Base-by-base conservation (phyloP, 2,113 vertebrate genomes). In the Myrmophylax atrothorax region DNA sequence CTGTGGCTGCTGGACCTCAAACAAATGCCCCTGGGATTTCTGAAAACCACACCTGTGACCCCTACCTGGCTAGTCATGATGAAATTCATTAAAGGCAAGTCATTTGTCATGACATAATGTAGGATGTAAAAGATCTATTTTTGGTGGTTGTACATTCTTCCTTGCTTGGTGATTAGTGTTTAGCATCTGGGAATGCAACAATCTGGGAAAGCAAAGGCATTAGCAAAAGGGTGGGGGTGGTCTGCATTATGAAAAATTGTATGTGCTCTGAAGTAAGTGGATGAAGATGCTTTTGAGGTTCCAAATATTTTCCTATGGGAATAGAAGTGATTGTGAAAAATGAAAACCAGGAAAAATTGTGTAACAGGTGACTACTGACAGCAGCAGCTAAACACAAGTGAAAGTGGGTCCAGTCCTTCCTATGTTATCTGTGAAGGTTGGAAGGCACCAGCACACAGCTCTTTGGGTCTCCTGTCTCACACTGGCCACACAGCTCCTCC, bases 101-200 rank as follows among this genome's bases (percentile, higher is more conserved):
- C 38, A 55, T 89, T 59, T 42, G 6, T 93, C 80, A 89, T 64
- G 52, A 87, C 40, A n/a, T 31, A 81, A 92, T 0, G 7, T 78
- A 52, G 64, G 77, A 68, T 73, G 66, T 17, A 28, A 52, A 68
- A 49, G 77, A 72, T 52, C 60, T 75, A 1, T 64, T 91, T 81
- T 84, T 92, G 60, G 60, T 47, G 55, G 42, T 67, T 2, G 1
- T 24, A 68, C 56, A 49, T 1, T 0, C n/a, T 63, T 76, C 62
- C 46, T n/a, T 60, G 25, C 81, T 49, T 66, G 66, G 31, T 72
- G 77, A 75, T 92, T 91, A 72, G 58, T 49, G n/a, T 40, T 94
- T 38, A 84, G 73, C 77, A 89, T 72, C 89, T 94, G 84, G 84
- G 46, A 92, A 60, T 55, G 38, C 33, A 90, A n/a, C 68, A 33